Evolutionary conservation across 2,113 vertebrate species (phyloP), one percentile per base, ranked within the genome.

Genomic region (Tringa solitaria): DNA sequence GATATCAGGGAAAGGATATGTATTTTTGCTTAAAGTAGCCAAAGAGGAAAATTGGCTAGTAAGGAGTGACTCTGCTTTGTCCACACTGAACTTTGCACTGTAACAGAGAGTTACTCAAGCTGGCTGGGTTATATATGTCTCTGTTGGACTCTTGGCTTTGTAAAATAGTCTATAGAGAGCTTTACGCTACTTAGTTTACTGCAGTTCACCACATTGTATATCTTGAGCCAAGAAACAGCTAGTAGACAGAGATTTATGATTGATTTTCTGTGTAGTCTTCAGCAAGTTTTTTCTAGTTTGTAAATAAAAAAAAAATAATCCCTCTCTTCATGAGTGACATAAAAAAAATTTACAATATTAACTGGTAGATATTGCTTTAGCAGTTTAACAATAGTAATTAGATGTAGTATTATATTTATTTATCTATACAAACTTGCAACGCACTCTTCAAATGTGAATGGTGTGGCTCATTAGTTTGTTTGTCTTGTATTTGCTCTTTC

Each of bases 281-380:
- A 67, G 17, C 18, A 75, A 86, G 12, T 2, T 61, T 75, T 76
- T 74, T 70, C 4, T 21, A 27, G 26, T 59, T 46, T 50, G 5
- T 32, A 32, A 30, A 11, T 6, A 78, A 88, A 61, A 63, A 48
- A 17, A 46, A 53, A 21, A 4, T 14, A 14, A 0, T 0, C 9
- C 21, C 9, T 51, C 30, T 80, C 1, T 1, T 14, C 78, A 6
- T 48, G 17, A 53, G 15, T 41, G 22, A 70, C 20, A 45, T 50
- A 21, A 17, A 73, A 83, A 78, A 70, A 18, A 74, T 84, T 33
- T 56, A 11, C 23, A 63, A 0, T 63, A 24, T 63, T 74, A 87
- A 89, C 5, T 54, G 19, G 6, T 35, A 82, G 39, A 16, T n/a
- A 63, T 6, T 68, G 8, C 45, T 91, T 68, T 32, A 90, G 53